Conservation (phyloP, 1,140 invertebrate genomes). For the Formica exsecta region DNA sequence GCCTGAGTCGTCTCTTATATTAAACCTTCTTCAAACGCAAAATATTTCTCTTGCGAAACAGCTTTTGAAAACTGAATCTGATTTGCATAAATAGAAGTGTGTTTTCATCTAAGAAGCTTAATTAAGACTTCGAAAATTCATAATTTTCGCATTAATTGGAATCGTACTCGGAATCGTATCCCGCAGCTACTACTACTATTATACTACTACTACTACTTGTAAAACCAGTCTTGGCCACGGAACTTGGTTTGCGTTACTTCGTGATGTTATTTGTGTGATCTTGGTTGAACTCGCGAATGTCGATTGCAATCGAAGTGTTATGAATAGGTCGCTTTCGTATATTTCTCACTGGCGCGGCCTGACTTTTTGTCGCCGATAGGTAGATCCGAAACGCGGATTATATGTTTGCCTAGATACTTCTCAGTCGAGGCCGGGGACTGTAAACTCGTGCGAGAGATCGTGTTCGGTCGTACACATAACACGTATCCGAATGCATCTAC, state of each 20-base stretch:
- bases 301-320: slow-evolving; percentile 69
- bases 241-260: not conserved
- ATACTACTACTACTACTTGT: not conserved
- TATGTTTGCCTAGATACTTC: slow-evolving; percentile 53
- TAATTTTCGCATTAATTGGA: slow-evolving; percentile 33
- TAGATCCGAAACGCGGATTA: slow-evolving; percentile 77
- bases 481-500: slow-evolving; percentile 58
- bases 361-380: slow-evolving; percentile 66
- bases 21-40: not conserved
- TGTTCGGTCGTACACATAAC: slow-evolving; percentile 61
- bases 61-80: slow-evolving; percentile 27
- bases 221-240: slow-evolving; percentile 9
- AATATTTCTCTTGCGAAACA: not conserved
- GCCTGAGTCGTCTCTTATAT: not conserved
- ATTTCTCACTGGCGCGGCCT: slow-evolving; percentile 37
- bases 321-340: slow-evolving; percentile 50
- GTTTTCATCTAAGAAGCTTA: slow-evolving; percentile 33
- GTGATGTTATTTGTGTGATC: slow-evolving; percentile 61
- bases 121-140: slow-evolving; percentile 54
- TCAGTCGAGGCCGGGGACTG: slow-evolving; percentile 35
- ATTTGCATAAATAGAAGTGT: slow-evolving; percentile 43
- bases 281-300: slow-evolving; percentile 9
- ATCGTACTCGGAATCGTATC: not conserved
- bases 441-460: slow-evolving; percentile 72
- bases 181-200: too few species aligned